Evolutionary conservation across 2,888 invertebrate genomes (phyloP), one percentile per base, ranked within the genome.

Genomic region (Charanyca ferruginea): DNA sequence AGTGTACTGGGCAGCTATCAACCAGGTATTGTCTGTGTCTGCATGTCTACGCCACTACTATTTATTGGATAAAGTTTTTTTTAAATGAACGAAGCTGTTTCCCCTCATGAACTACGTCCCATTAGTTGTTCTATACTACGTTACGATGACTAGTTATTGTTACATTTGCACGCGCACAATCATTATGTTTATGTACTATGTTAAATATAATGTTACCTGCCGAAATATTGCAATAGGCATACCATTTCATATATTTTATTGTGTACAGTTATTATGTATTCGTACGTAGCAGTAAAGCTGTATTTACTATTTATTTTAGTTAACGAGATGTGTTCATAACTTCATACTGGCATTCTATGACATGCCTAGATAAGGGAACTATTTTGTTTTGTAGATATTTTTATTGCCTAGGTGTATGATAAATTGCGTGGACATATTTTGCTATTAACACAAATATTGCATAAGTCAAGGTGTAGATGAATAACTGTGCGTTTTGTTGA

Each of bases 401-500:
- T 74, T 70, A 73, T 81, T 77, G 74, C 77, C 86, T 83, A 85
- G 85, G 87, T 86, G 83, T 87, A 80, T 84, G 81, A 82, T 87
- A 84, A 85, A 83, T 80, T 79, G 83, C 84, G 82, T 78, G 83
- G 74, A 86, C 84, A 85, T 83, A 82, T 83, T 84, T 87, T 83
- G 81, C 81, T 84, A 83, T 79, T 82, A 83, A 86, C 80, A 81
- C 81, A 81, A 83, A 81, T 83, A 83, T 84, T 85, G 78, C 81
- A 75, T 85, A 79, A 82, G 81, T 77, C 61, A 73, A 74, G 66
- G 72, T 80, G 81, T 86, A 82, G 85, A 83, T 83, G 84, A 79
- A 85, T 84, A 86, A 69, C 49, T 84, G 91, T 90, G 94, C 90
- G 93, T 91, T 91, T 92, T 90, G 92, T 93, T 95, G 94, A 94